These are phyloP conservation scores for Neodiprion virginianus DNA, from an alignment of 1,140 invertebrate genomes.

Conservation along the genomic window DNA sequence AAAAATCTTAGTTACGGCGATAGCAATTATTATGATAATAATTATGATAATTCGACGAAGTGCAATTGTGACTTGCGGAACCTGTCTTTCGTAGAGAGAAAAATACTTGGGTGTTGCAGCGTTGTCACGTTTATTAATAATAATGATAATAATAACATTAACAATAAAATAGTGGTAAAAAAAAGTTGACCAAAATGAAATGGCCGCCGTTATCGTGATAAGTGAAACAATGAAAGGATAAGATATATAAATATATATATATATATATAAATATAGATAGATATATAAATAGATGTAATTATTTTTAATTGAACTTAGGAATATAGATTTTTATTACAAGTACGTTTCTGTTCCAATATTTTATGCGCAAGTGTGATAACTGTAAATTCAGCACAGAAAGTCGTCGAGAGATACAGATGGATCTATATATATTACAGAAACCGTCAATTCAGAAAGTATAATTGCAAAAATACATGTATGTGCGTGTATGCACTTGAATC, in stretches of 20 bases:
- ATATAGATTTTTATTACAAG: too few species aligned
- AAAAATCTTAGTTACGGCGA: not conserved
- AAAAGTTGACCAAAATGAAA: slow-evolving; percentile 2
- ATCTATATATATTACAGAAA: too few species aligned
- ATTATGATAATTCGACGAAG: not conserved
- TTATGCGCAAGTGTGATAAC: slow-evolving; percentile 1
- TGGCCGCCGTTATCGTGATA: slow-evolving; percentile 4
- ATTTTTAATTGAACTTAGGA: not conserved
- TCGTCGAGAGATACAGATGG: not conserved
- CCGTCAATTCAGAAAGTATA: too few species aligned
- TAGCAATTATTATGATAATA: not conserved
- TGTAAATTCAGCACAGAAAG: not conserved
- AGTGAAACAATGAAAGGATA: not conserved
- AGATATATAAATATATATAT: not conserved
- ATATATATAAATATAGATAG: not conserved
- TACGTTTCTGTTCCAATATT: slow-evolving; percentile 7
- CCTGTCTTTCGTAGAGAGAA: not conserved
- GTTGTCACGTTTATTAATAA: not conserved
- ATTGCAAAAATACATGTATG: too few species aligned
- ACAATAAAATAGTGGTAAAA: not conserved
- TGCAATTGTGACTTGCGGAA: slow-evolving; percentile 7
- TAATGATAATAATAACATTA: not conserved
- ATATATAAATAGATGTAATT: not conserved
- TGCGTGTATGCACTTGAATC: too few species aligned
- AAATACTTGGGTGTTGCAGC: not conserved